Evolutionary conservation across 2,888 invertebrate genomes (phyloP), one percentile per base, ranked within the genome.

Genomic region (Hirtodrosophila alboralis): DNA sequence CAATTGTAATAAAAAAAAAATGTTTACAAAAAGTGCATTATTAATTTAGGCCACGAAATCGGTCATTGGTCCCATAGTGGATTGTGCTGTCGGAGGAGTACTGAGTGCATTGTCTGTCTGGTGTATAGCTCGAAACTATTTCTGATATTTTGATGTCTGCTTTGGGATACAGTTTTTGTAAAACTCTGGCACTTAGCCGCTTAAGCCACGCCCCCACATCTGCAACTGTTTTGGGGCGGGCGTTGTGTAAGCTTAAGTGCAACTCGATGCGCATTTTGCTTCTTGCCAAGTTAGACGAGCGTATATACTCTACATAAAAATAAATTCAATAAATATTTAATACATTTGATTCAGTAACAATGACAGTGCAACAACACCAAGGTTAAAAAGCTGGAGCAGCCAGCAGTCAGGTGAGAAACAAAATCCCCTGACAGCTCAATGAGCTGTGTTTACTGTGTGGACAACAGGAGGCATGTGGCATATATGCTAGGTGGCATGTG

Each of bases 261-360:
- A 75, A 23, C 47, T 51, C 62, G 33, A 56, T 47, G 54, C 52
- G 63, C 23, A 38, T 41, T 66, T 63, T 18, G 48, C 30, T 30
- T 40, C 30, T 30, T 40, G 27, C 52, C 68, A 68, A 34, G 37
- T 51, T n/a, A 7, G 26, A 21, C 13, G 10, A 41, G 41, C 36
- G 33, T 36, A 27, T n/a, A n/a, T n/a, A n/a, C n/a, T n/a, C n/a
- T n/a, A 40, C 53, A 66, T 61, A 68, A 65, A 79, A 80, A 79
- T 80, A 84, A 80, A 79, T 84, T 80, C 84, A 66, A 79, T 79
- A 77, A 60, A 79, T 79, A 64, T 79, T 79, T 84, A 79, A 84
- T 79, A 72, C 69, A 56, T 66, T 54, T 72, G 77, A 76, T 54
- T 61, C 71, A 41, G 61, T 64, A 74, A 76, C 74, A 83, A 71